Base-by-base conservation (phyloP, 2,797 vertebrate genomes). In the Caiman crocodilus region DNA sequence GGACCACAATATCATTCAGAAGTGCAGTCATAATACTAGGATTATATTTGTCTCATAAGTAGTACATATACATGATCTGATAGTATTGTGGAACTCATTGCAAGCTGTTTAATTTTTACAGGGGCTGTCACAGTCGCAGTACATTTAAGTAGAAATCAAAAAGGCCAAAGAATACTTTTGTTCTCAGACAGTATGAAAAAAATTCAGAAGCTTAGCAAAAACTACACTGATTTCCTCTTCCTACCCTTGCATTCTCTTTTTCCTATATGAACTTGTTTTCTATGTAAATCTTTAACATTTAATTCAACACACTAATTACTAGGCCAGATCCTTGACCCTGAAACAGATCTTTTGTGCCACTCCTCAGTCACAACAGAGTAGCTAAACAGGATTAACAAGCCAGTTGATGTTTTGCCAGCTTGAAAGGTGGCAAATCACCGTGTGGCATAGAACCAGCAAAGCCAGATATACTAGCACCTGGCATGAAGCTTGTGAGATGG, bases 61-160 rank as follows among this genome's bases (percentile, higher is more conserved):
- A 92, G 32, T 89, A 89, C 0, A 90, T 91, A 79, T 69, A 76
- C 79, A 42, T 69, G 88, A 88, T 91, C 88, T 15, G 56, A 85
- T 76, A 55, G 25, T n/a, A 55, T 32, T 80, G 60, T 18, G 64
- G 32, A 77, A 26, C 81, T 92, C 78, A 88, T 83, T 76, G 84
- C 89, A 92, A 91, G 85, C 90, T 95, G 83, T 76, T 93, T 95
- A 87, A 89, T 90, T 91, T 95, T 94, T 89, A 89, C 76, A 76
- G 67, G 64, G 69, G 86, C 76, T 75, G 77, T 79, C 92, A 76
- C 35, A 94, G 79, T 16, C 63, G 88, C 92, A 92, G 94, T 50
- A 50, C 93, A 91, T 89, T 89, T 91, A 50, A 61, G 25, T 90
- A 91, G 90, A 93, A 50, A 50, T 50, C 42, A 50, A 50, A 50